Percentiles rank a stretch among this genome's conserved stretches.
Conservation (phyloP, 2,797 vertebrate genomes). For the Lates japonicus region DNA sequence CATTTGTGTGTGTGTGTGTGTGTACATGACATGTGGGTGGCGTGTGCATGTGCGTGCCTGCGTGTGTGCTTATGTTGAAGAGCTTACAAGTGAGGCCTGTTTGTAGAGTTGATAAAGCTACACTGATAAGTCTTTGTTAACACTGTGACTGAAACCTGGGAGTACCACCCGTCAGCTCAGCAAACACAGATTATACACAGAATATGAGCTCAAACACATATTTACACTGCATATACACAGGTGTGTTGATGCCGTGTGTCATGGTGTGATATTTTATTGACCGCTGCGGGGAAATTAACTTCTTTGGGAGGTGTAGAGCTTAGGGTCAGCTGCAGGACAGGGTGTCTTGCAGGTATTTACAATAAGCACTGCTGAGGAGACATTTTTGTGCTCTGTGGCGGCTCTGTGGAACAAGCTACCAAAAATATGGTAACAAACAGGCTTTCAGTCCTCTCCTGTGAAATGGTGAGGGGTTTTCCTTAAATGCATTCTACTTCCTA, state of each 20-base stretch:
- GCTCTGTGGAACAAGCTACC: neutral
- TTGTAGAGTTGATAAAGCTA: constrained; percentile 71
- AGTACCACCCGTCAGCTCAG: constrained; percentile 24
- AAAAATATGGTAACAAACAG: neutral
- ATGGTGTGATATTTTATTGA: constrained; percentile 6
- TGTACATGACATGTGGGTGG: constrained; percentile 15
- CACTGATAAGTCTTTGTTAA: constrained; percentile 67
- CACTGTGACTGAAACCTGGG: constrained; percentile 22
- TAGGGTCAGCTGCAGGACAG: constrained; percentile 4
- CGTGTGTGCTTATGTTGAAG: constrained; percentile 46
- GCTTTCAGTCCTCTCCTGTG: neutral
- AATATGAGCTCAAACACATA: constrained; percentile 33
- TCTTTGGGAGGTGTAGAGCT: neutral
- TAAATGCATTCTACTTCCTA: neutral
- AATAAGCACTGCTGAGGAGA: constrained; percentile 1
- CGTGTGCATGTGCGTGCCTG: constrained; percentile 14
- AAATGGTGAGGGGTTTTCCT: neutral
- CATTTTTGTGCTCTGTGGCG: neutral
- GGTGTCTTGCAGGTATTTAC: constrained; percentile 1
- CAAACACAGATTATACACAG: constrained; percentile 48
- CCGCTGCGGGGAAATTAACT: neutral
- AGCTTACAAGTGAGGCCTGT: constrained; percentile 63
- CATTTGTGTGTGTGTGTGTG: constrained; percentile 16
- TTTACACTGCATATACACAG: constrained; percentile 3
- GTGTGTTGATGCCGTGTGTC: neutral